A percentile compares a stretch with the other conserved stretches of the same genome.
Evolutionary conservation across 2,888 invertebrate species (phyloP).

Genomic region (Frankliniella fusca): DNA sequence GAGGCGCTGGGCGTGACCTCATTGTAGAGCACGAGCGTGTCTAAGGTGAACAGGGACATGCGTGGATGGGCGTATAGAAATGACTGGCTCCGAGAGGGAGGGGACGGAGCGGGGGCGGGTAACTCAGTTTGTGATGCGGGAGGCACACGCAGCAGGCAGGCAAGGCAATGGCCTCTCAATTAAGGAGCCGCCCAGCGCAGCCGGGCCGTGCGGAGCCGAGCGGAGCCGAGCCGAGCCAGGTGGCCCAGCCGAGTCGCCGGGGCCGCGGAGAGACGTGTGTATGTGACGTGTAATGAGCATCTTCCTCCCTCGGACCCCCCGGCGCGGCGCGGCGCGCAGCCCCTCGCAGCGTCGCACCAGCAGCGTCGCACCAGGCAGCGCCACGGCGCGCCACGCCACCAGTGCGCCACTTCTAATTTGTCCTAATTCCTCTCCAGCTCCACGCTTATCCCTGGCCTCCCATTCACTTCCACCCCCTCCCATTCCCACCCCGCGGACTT

Average conservation of each 20-base stretch:
- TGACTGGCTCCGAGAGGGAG: no score
- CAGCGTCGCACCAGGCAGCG: neutral
- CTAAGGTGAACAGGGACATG: no score
- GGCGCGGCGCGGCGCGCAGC: neutral
- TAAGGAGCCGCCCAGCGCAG: neutral
- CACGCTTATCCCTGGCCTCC: neutral
- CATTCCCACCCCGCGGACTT: neutral
- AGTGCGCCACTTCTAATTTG: slow-evolving; percentile 20
- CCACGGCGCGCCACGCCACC: neutral
- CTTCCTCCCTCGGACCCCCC: neutral
- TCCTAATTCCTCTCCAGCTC: slow-evolving; percentile 18
- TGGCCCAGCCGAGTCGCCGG: neutral
- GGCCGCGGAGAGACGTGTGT: neutral
- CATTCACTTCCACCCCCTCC: neutral
- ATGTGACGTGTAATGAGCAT: slow-evolving; percentile 20
- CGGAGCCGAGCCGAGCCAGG: neutral
- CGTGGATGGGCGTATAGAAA: no score
- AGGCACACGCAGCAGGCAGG: neutral
- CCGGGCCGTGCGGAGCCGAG: neutral
- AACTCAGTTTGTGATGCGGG: neutral
- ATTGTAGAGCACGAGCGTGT: no score
- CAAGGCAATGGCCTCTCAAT: slow-evolving; percentile 17
- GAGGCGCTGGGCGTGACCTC: neutral
- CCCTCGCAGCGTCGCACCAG: neutral
- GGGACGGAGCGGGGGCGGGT: neutral